phyloP scores from a whole-genome alignment of 2,113 vertebrate species.

The Sigmodon hispidus region DNA sequence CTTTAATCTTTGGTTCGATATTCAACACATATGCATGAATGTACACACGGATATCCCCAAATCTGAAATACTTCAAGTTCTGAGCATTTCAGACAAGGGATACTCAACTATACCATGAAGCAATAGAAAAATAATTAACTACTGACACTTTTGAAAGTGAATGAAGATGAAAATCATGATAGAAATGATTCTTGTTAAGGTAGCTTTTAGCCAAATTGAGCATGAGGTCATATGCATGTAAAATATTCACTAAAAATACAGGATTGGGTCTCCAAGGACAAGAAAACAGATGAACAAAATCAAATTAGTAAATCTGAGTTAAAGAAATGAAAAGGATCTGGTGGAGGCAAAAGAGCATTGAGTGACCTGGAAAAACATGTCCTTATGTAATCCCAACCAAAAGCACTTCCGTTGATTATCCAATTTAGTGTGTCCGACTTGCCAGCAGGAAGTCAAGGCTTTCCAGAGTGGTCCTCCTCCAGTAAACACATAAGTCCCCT shows the following conservation, averaged over 20 bases:
- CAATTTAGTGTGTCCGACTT: neutral
- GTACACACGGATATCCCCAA: neutral
- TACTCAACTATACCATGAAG: neutral
- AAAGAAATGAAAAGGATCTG: constrained; percentile 20
- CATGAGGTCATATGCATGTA: constrained; percentile 8
- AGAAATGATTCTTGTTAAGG: neutral
- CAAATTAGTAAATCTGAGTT: constrained; percentile 15
- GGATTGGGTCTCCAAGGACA: neutral
- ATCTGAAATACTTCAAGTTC: neutral
- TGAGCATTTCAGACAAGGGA: neutral
- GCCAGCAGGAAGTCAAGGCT: neutral
- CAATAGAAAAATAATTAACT: neutral
- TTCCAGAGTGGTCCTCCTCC: neutral
- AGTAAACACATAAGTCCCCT: neutral
- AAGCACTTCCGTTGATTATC: neutral
- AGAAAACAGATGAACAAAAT: constrained; percentile 33
- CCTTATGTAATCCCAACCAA: constrained; percentile 33
- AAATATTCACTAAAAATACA: constrained; percentile 23
- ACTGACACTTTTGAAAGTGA: neutral
- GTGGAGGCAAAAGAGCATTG: neutral
- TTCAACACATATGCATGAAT: neutral
- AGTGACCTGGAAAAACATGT: constrained; percentile 55
- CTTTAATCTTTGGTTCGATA: neutral
- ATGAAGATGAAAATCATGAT: neutral
- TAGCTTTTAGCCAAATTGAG: constrained; percentile 12